Evolutionary conservation across 2,888 invertebrate species (phyloP).

Genomic region (Acronicta psi): DNA sequence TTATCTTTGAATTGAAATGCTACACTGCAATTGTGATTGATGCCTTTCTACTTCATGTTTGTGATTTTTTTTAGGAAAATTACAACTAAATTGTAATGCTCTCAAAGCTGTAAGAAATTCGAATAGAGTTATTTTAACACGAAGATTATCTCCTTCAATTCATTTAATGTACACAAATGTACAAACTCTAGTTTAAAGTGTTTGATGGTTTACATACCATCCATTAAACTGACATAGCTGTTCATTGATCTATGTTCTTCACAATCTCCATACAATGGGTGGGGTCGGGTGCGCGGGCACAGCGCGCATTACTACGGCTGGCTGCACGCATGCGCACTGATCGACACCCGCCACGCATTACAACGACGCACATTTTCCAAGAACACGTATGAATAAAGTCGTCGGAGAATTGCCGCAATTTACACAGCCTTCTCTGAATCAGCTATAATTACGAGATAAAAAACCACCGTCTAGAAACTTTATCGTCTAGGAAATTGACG

Average conservation of each 20-base stretch:
- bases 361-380: conserved; percentile 54
- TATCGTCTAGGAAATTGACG: conserved; percentile 42
- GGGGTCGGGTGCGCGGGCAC: conserved; percentile 61
- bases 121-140: not conserved
- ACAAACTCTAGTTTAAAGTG: not conserved
- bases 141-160: not conserved
- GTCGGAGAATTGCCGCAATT: conserved; percentile 54
- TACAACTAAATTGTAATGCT: too few species aligned
- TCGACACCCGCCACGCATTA: conserved; percentile 58
- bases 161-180: not conserved
- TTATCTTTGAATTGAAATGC: conserved; percentile 13
- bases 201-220: conserved; percentile 19
- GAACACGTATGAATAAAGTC: conserved; percentile 57
- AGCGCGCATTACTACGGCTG: conserved; percentile 58
- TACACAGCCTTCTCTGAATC: conserved; percentile 54
- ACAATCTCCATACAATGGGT: conserved; percentile 78
- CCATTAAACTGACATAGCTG: conserved; percentile 37
- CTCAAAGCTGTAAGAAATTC: too few species aligned
- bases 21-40: conserved; percentile 1
- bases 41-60: not conserved
- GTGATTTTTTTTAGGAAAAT: not conserved
- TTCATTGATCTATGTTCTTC: conserved; percentile 46
- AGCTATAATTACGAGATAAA: conserved; percentile 54
- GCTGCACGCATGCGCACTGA: conserved; percentile 52
- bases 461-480: conserved; percentile 40